A percentile compares a stretch with the other conserved stretches of the same genome.
These are phyloP conservation scores for Sarotherodon lohbergeri DNA, from an alignment of 2,113 vertebrate species.

Conservation along the genomic window DNA sequence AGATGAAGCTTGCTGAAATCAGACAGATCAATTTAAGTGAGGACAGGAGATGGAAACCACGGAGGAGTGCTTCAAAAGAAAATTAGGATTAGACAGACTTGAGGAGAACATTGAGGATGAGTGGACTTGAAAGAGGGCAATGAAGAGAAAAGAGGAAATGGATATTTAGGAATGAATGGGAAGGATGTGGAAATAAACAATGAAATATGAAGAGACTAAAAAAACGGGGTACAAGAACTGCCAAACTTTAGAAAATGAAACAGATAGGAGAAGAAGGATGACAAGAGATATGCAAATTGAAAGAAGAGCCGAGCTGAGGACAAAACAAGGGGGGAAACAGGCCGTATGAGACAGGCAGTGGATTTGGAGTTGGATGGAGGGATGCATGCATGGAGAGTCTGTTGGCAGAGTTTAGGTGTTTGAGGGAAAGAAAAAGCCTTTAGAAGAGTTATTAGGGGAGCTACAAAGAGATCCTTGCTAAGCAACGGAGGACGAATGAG, in stretches of 20 bases:
- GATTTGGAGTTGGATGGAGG: background rate
- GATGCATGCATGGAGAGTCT: background rate
- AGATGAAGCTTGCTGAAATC: background rate
- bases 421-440: background rate
- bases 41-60: background rate
- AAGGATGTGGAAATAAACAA: background rate
- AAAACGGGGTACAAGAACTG: background rate
- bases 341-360: background rate
- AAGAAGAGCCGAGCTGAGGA: background rate
- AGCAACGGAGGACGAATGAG: background rate
- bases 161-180: background rate
- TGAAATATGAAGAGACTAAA: background rate
- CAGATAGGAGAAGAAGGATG: background rate
- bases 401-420: background rate
- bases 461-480: background rate
- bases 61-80: slow-evolving; percentile 15
- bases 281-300: background rate
- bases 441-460: background rate
- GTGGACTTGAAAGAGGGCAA: background rate
- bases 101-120: background rate
- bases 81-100: slow-evolving; percentile 10
- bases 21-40: slow-evolving; percentile 3
- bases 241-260: background rate
- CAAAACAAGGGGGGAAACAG: background rate
- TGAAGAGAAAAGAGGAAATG: background rate